These are phyloP conservation scores for Drosophila kohkoa DNA, from an alignment of 1,140 invertebrate species.

Conservation along the genomic window DNA sequence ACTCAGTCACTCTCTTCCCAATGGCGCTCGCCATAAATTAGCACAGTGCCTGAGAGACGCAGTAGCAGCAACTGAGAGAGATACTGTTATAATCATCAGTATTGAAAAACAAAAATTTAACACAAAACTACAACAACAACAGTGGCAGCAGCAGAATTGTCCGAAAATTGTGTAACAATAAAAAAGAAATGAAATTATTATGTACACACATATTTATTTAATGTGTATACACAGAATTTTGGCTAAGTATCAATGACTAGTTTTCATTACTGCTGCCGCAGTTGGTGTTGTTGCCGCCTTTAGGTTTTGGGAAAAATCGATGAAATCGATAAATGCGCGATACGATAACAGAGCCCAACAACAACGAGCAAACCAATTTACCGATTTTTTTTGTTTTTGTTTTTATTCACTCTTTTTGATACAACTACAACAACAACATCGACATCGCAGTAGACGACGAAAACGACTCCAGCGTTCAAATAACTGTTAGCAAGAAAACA, in stretches of 20 bases:
- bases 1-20: constrained; percentile 29
- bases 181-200: constrained; percentile 36
- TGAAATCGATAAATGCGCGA: constrained; percentile 62
- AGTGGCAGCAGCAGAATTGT: constrained; percentile 26
- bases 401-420: constrained; percentile 51
- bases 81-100: constrained; percentile 64
- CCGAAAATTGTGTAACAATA: constrained; percentile 71
- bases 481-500: constrained; percentile 39
- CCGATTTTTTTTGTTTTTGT: constrained; percentile 56
- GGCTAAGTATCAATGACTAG: constrained; percentile 14
- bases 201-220: constrained; percentile 4
- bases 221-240: constrained; percentile 21
- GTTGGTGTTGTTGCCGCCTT: neutral
- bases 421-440: constrained; percentile 28
- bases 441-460: constrained; percentile 18
- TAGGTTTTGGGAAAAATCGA: constrained; percentile 61
- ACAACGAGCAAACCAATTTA: constrained; percentile 44
- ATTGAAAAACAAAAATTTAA: constrained; percentile 40
- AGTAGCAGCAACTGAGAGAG: constrained; percentile 43
- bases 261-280: constrained; percentile 6
- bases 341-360: constrained; percentile 58
- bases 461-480: constrained; percentile 46
- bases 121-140: constrained; percentile 39
- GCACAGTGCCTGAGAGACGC: constrained; percentile 46
- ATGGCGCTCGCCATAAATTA: constrained; percentile 52